Evolutionary conservation across 2,113 vertebrate species (phyloP).

Genomic region (Cranoglanis bouderius): DNA sequence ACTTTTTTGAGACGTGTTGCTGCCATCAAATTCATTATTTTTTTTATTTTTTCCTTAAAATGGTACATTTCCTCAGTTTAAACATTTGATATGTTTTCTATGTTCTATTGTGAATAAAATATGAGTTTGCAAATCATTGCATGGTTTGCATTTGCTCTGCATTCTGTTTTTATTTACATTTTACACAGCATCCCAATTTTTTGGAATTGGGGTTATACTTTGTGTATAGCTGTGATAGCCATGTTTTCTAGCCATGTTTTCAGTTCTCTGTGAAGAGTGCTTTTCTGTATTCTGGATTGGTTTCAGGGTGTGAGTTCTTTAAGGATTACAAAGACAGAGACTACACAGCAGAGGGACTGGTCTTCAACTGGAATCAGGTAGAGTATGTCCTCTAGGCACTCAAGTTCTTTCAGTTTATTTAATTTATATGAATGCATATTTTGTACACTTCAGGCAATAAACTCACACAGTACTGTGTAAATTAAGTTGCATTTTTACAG

Average conservation of each 20-base stretch:
- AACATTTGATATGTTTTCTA: too few relatives aligned
- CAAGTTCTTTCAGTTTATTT: background rate
- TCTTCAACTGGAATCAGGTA: conserved; percentile 99
- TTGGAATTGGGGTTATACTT: too few relatives aligned
- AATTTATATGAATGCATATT: background rate
- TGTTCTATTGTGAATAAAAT: too few relatives aligned
- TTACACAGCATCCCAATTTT: too few relatives aligned
- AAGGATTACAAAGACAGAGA: conserved; percentile 97
- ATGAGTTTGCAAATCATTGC: too few relatives aligned
- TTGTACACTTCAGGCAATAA: background rate
- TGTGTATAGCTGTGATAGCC: background rate
- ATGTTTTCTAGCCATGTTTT: background rate
- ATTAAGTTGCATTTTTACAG: background rate
- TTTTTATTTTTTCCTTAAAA: too few relatives aligned
- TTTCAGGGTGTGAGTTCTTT: conserved; percentile 97
- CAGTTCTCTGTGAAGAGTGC: background rate
- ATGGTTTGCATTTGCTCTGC: too few relatives aligned
- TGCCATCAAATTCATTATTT: too few relatives aligned
- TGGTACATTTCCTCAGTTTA: too few relatives aligned
- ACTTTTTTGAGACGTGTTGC: too few relatives aligned
- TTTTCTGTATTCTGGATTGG: background rate
- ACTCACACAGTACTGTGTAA: background rate
- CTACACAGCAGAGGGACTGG: conserved; percentile 94
- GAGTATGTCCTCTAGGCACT: background rate
- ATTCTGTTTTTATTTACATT: too few relatives aligned